phyloP scores from a whole-genome alignment of 1,140 invertebrate species.

The Cydia splendana region DNA sequence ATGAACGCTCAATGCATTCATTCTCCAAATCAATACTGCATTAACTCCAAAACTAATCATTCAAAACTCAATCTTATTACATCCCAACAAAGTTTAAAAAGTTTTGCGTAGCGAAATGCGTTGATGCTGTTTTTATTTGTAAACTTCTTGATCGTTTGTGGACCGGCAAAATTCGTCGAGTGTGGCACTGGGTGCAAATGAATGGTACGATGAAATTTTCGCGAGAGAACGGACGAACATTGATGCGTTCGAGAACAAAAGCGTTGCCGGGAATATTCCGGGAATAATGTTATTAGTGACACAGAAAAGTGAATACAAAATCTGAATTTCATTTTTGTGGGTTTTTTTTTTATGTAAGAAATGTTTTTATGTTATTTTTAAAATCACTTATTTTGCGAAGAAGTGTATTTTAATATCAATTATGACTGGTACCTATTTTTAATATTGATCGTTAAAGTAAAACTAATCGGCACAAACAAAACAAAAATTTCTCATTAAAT shows the following conservation, averaged over 20 bases:
- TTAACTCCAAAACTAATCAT: slow-evolving; percentile 6
- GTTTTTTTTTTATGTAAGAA: too few relatives aligned
- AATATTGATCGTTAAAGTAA: too few relatives aligned
- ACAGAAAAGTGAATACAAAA: too few relatives aligned
- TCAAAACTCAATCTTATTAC: not conserved
- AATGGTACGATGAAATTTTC: slow-evolving; percentile 8
- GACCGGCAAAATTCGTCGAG: slow-evolving; percentile 7
- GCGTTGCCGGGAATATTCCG: too few relatives aligned
- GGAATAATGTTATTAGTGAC: too few relatives aligned
- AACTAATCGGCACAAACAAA: too few relatives aligned
- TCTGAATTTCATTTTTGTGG: too few relatives aligned
- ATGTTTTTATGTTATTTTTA: too few relatives aligned
- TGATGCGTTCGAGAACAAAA: not conserved
- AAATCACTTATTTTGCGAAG: too few relatives aligned
- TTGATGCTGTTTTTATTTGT: not conserved
- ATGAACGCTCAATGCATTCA: slow-evolving; percentile 52
- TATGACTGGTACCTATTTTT: too few relatives aligned
- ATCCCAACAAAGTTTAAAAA: not conserved
- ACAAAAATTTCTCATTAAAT: too few relatives aligned
- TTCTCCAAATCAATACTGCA: slow-evolving; percentile 13
- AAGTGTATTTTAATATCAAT: too few relatives aligned
- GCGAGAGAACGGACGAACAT: not conserved
- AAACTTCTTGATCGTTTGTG: slow-evolving; percentile 16
- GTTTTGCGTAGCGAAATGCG: not conserved
- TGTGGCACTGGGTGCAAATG: slow-evolving; percentile 19